phyloP scores from a whole-genome alignment of 2,888 invertebrate genomes.

The Melinaea marsaeus region DNA sequence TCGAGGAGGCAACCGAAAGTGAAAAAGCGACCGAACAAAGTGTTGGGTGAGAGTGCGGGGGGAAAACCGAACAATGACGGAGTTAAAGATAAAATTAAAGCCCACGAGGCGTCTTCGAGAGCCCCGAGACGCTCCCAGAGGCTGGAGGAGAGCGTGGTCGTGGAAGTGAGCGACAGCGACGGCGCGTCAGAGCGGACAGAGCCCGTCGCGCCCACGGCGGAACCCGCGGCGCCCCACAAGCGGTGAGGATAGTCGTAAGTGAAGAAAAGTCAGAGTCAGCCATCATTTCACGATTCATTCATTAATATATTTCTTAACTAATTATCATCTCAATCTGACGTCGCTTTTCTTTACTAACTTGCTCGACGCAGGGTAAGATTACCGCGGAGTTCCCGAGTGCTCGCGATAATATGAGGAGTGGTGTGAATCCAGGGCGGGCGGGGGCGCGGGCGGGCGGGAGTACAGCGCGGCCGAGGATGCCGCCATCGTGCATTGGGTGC shows the following conservation, averaged over 20 bases:
- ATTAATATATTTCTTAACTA: background rate
- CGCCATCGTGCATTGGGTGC: constrained; percentile 58
- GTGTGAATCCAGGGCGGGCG: background rate
- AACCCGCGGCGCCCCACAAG: background rate
- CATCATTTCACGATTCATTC: background rate
- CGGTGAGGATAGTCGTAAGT: constrained; percentile 13
- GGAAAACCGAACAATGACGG: background rate
- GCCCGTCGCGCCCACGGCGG: background rate
- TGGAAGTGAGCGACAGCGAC: constrained; percentile 5
- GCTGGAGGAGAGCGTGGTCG: background rate
- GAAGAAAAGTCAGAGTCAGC: too few relatives aligned
- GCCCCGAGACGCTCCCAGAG: background rate
- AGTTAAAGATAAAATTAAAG: background rate
- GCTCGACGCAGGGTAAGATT: background rate
- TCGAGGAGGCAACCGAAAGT: background rate
- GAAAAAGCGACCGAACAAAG: background rate
- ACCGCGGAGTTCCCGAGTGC: background rate
- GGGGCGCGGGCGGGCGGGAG: constrained; percentile 34
- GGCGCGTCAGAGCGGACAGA: constrained; percentile 3
- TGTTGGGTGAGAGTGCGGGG: background rate
- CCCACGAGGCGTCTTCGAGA: background rate
- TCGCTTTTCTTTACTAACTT: background rate
- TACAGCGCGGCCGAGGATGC: constrained; percentile 60
- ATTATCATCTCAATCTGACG: background rate
- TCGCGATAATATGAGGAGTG: background rate